phyloP scores from a whole-genome alignment of 2,888 invertebrate genomes.

The Eueremaeus valkanovi region DNA sequence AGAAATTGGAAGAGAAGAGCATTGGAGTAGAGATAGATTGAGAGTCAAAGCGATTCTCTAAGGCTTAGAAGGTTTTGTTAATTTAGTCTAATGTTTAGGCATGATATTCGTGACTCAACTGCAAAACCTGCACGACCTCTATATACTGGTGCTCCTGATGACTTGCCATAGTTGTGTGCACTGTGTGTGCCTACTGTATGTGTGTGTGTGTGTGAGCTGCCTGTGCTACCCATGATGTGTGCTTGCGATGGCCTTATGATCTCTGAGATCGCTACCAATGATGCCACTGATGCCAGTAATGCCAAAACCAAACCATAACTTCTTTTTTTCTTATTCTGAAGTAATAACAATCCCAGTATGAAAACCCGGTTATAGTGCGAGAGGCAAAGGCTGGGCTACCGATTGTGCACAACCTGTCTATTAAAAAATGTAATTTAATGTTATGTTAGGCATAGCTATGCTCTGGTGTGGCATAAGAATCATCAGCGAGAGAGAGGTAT shows the following conservation, averaged over 20 bases:
- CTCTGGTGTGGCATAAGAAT: slow-evolving; percentile 15
- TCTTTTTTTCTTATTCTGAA: not conserved
- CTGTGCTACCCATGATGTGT: not conserved
- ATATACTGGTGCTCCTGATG: too few relatives aligned
- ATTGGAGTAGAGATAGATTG: slow-evolving; percentile 1
- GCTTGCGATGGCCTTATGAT: slow-evolving; percentile 4
- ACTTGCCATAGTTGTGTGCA: too few relatives aligned
- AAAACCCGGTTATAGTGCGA: not conserved
- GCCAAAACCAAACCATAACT: not conserved
- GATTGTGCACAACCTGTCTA: slow-evolving; percentile 28
- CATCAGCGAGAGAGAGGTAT: not conserved
- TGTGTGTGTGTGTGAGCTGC: not conserved
- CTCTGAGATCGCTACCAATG: slow-evolving; percentile 8
- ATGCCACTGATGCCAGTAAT: not conserved
- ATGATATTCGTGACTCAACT: slow-evolving; percentile 13
- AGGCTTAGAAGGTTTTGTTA: slow-evolving; percentile 7
- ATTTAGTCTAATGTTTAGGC: slow-evolving; percentile 29
- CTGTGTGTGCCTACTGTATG: not conserved
- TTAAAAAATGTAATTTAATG: slow-evolving; percentile 23
- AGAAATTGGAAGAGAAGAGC: not conserved
- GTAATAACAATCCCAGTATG: not conserved
- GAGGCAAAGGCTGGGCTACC: slow-evolving; percentile 13
- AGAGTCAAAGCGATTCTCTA: slow-evolving; percentile 17
- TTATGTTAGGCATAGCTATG: not conserved
- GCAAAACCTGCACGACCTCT: slow-evolving; percentile 7